phyloP scores from a whole-genome alignment of 92 coral and sea anemone species.

The Isaurus tuberculatus region DNA sequence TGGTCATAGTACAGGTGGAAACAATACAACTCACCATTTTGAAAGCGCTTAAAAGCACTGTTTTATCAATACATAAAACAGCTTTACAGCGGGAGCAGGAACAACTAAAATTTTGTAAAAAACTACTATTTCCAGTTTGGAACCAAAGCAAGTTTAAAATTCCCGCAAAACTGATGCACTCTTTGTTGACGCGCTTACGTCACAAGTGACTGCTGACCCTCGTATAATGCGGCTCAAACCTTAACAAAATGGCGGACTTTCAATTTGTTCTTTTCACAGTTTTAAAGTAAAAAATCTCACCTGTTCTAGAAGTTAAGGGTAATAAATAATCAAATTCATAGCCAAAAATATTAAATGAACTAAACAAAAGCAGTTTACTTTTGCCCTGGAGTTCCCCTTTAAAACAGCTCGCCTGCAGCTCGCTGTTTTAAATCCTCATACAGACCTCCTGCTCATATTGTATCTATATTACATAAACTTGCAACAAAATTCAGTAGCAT shows the following conservation, averaged over 20 bases:
- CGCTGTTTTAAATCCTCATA: too few relatives aligned
- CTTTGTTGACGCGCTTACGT: neutral
- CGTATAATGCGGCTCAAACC: constrained; percentile 20
- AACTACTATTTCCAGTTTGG: neutral
- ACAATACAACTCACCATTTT: neutral
- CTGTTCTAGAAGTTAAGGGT: neutral
- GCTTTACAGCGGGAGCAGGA: constrained; percentile 2
- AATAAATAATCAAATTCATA: neutral
- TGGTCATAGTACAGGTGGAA: neutral
- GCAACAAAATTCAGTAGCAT: too few relatives aligned
- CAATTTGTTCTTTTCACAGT: neutral
- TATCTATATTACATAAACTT: too few relatives aligned
- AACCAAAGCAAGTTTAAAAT: constrained; percentile 6
- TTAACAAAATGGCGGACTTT: neutral
- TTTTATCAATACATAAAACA: neutral
- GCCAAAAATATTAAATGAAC: neutral
- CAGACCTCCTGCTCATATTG: too few relatives aligned
- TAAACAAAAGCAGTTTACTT: neutral
- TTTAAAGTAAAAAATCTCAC: constrained; percentile 1
- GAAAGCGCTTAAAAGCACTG: neutral
- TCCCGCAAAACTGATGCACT: neutral
- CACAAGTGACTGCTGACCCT: constrained; percentile 3
- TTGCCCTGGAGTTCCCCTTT: constrained; percentile 11
- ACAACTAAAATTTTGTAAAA: neutral
- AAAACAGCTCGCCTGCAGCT: too few relatives aligned